Evolutionary conservation across 2,888 invertebrate species (phyloP).

Genomic region (Ophraella communa): DNA sequence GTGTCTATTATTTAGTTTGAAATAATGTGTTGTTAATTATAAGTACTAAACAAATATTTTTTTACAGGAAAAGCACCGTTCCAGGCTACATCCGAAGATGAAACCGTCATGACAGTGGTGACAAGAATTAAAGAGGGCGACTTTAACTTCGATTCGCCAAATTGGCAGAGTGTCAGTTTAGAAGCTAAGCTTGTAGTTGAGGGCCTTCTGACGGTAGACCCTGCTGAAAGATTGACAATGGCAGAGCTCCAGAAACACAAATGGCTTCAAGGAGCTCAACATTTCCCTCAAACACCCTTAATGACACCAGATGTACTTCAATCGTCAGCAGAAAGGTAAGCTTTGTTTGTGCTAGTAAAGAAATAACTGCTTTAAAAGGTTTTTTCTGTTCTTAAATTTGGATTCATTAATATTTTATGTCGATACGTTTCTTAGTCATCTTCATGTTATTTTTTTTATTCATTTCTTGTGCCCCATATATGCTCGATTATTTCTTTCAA

Average conservation of each 20-base stretch:
- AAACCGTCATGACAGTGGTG: constrained; percentile 79
- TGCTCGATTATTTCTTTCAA: too few relatives aligned
- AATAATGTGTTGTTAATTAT: background rate
- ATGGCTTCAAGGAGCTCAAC: constrained; percentile 66
- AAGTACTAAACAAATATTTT: background rate
- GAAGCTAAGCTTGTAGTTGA: constrained; percentile 78
- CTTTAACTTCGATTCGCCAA: constrained; percentile 73
- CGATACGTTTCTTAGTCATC: too few relatives aligned
- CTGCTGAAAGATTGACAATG: constrained; percentile 73
- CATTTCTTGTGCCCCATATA: too few relatives aligned
- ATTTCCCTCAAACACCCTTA: constrained; percentile 63
- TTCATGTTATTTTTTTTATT: too few relatives aligned
- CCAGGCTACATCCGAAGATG: constrained; percentile 69
- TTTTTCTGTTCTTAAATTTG: too few relatives aligned
- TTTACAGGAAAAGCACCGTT: constrained; percentile 74
- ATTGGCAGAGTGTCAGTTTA: constrained; percentile 76
- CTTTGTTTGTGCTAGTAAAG: background rate
- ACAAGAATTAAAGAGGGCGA: constrained; percentile 79
- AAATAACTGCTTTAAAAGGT: too few relatives aligned
- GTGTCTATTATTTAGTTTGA: background rate
- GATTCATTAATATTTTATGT: too few relatives aligned
- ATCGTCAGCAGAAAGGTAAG: constrained; percentile 46
- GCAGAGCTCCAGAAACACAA: constrained; percentile 70
- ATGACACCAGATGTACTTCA: constrained; percentile 69
- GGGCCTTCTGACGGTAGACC: constrained; percentile 81